Conservation (phyloP, 1,140 invertebrate genomes). For the Bombus balteatus region DNA sequence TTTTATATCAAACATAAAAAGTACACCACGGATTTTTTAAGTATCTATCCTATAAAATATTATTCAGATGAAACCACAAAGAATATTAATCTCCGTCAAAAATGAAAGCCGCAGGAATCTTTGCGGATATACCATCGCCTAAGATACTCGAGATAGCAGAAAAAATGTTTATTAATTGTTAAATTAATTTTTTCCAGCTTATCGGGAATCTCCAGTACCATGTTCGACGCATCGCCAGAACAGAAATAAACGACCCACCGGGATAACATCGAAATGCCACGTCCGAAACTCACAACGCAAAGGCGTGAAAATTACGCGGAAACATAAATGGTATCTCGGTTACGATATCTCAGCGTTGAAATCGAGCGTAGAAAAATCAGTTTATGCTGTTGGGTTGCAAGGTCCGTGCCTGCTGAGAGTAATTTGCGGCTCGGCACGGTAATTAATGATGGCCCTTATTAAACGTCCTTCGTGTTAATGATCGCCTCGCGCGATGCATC, state of each 20-base stretch:
- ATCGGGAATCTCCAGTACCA: neutral
- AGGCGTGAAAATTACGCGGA: conserved; percentile 37
- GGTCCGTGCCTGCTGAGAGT: conserved; percentile 27
- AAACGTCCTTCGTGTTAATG: conserved; percentile 70
- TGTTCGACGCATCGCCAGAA: neutral
- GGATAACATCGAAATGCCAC: neutral
- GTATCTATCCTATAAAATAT: too few relatives aligned
- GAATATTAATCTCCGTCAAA: too few relatives aligned
- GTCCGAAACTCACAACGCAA: neutral
- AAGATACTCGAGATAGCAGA: neutral
- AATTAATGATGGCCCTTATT: conserved; percentile 73
- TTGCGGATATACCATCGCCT: neutral
- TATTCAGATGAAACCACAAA: too few relatives aligned
- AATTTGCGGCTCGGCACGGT: conserved; percentile 38
- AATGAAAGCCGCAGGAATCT: too few relatives aligned
- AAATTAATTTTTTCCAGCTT: neutral
- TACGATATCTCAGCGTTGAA: conserved; percentile 7
- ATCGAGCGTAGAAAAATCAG: conserved; percentile 33
- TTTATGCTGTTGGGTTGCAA: neutral
- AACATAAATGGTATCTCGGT: conserved; percentile 27
- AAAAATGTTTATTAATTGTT: neutral
- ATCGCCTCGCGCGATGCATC: conserved; percentile 59
- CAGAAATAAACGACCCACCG: neutral
- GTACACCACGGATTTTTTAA: too few relatives aligned
- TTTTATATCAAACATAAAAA: too few relatives aligned